Evolutionary conservation across 1,140 invertebrate species (phyloP).

Genomic region (Lordiphosa clarofinis): DNA sequence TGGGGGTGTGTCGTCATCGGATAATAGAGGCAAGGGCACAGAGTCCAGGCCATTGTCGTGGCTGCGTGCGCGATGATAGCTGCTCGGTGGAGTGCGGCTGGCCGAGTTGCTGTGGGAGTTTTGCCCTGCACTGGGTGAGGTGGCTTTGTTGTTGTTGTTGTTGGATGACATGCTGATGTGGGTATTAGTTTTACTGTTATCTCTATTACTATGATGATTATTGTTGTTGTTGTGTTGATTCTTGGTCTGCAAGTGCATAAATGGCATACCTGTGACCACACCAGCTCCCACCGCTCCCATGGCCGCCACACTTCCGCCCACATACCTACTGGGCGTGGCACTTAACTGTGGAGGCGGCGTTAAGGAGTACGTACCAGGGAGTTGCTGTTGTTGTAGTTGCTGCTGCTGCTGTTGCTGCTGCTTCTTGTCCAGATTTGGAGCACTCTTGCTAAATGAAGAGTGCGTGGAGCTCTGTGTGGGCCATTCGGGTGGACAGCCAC

Average conservation of each 20-base stretch:
- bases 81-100: constrained; percentile 11
- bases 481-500: constrained; percentile 75
- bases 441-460: constrained; percentile 82
- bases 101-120: constrained; percentile 1
- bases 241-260: constrained; percentile 55
- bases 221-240: constrained; percentile 27
- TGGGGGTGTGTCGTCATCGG: constrained; percentile 59
- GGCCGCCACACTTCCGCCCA: constrained; percentile 30
- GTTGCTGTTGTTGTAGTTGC: constrained; percentile 21
- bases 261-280: constrained; percentile 61
- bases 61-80: constrained; percentile 55
- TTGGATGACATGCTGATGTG: constrained; percentile 33
- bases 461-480: constrained; percentile 78
- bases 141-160: constrained; percentile 20
- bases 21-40: constrained; percentile 17
- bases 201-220: constrained; percentile 35
- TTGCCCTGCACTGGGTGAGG: constrained; percentile 16
- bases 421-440: constrained; percentile 90
- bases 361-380: constrained; percentile 16
- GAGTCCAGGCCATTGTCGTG: constrained; percentile 54
- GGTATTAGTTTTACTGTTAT: constrained; percentile 44
- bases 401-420: constrained; percentile 37
- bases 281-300: constrained; percentile 36
- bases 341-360: constrained; percentile 30
- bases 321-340: not conserved